Evolutionary conservation across 2,797 vertebrate genomes (phyloP).

Genomic region (Labeo calbasu): DNA sequence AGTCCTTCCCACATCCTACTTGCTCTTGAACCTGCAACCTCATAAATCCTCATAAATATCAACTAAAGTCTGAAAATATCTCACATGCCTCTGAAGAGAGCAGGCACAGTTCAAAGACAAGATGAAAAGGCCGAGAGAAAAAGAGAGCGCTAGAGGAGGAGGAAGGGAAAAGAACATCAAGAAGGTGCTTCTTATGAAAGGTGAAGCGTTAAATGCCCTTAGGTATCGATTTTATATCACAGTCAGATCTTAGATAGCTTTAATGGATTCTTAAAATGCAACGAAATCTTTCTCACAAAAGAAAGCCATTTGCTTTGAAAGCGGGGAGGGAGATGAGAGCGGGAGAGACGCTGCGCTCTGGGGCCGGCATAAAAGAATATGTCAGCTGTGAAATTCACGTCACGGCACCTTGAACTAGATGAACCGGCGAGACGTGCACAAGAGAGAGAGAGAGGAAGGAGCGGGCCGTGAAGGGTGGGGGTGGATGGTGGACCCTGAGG

Average conservation of each 20-base stretch:
- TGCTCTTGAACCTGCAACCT: constrained; percentile 26
- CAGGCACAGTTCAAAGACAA: constrained; percentile 25
- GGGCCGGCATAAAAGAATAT: constrained; percentile 72
- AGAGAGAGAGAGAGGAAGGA: background rate
- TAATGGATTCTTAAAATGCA: constrained; percentile 64
- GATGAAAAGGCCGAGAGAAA: constrained; percentile 21
- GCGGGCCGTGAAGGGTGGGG: constrained; percentile 3
- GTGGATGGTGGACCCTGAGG: constrained; percentile 39
- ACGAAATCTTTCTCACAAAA: constrained; percentile 50
- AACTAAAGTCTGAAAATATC: constrained; percentile 33
- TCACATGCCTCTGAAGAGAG: constrained; percentile 30
- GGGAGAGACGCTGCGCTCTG: constrained; percentile 54
- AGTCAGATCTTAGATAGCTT: constrained; percentile 54
- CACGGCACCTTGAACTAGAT: constrained; percentile 73
- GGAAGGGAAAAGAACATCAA: constrained; percentile 39
- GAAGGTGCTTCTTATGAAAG: constrained; percentile 30
- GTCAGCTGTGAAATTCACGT: constrained; percentile 77
- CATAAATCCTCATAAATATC: constrained; percentile 43
- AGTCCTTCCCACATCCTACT: background rate
- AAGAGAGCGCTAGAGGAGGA: constrained; percentile 23
- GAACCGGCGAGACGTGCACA: constrained; percentile 59
- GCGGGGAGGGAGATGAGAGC: constrained; percentile 19
- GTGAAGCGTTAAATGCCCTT: constrained; percentile 45
- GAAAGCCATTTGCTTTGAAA: constrained; percentile 47
- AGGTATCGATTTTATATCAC: constrained; percentile 57